Evolutionary conservation across 2,797 vertebrate species (phyloP).

Genomic region (Phrynocephalus forsythii): DNA sequence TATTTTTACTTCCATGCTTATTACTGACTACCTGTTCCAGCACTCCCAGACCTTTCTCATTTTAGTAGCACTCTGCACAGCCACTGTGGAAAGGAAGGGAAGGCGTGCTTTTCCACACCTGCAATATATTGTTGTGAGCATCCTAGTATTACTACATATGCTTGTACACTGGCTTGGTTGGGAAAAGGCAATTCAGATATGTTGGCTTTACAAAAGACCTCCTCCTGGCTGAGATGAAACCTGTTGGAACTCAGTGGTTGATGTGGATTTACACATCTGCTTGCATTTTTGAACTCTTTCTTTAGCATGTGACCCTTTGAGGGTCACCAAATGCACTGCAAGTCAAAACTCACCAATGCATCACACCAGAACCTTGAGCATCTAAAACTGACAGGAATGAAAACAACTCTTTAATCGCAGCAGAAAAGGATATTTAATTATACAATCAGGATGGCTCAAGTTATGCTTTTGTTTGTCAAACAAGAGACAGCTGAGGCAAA

Average conservation of each 20-base stretch:
- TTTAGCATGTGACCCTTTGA: background rate
- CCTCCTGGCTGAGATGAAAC: background rate
- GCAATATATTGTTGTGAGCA: background rate
- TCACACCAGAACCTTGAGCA: background rate
- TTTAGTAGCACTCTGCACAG: background rate
- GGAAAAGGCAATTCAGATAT: background rate
- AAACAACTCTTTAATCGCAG: background rate
- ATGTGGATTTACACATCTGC: background rate
- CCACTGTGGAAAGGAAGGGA: background rate
- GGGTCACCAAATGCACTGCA: background rate
- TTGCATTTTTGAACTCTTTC: background rate
- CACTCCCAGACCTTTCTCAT: background rate
- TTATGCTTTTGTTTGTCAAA: slow-evolving; percentile 26
- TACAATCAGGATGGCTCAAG: slow-evolving; percentile 7
- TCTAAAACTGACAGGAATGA: background rate
- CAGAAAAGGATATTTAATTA: slow-evolving; percentile 22
- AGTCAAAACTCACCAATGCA: too few species aligned
- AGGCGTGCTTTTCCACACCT: background rate
- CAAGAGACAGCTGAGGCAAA: slow-evolving; percentile 13
- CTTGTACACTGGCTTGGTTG: background rate
- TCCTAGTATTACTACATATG: too few species aligned
- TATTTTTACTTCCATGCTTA: too few species aligned
- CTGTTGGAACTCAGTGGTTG: background rate
- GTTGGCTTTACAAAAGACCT: background rate
- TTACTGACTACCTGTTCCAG: too few species aligned